phyloP scores from a whole-genome alignment of 1,140 invertebrate species.

The Argopecten irradians region DNA sequence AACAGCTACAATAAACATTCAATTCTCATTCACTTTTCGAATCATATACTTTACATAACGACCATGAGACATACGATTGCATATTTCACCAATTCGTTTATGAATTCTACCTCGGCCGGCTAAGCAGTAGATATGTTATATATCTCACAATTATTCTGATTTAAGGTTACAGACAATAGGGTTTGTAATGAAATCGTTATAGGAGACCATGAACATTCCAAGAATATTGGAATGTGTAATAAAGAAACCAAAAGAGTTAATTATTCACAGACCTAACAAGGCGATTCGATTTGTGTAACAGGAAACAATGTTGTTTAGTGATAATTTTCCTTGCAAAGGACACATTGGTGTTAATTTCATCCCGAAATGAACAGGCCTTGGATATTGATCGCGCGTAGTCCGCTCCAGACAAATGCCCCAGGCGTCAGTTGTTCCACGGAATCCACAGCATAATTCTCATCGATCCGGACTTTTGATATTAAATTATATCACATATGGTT shows the following conservation, averaged over 20 bases:
- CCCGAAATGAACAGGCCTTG: neutral
- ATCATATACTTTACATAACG: no score
- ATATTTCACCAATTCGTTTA: no score
- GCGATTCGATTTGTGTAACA: neutral
- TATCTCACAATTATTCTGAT: no score
- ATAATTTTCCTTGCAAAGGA: neutral
- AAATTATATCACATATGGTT: conserved; percentile 55
- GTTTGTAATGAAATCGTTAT: neutral
- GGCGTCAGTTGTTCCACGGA: conserved; percentile 45
- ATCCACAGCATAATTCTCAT: conserved; percentile 44
- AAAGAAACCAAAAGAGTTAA: neutral
- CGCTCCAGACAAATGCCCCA: neutral
- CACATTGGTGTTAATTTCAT: neutral
- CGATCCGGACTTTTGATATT: conserved; percentile 45
- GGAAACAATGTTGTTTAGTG: neutral
- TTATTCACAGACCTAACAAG: neutral
- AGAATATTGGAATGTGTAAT: neutral
- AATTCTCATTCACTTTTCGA: no score
- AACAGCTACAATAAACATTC: no score
- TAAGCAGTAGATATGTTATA: no score
- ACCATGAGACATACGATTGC: no score
- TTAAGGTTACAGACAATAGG: neutral
- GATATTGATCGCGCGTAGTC: neutral
- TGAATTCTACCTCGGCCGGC: no score
- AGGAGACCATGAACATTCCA: neutral